These are phyloP conservation scores for Eudasyphora cyanicolor DNA, from an alignment of 2,888 invertebrate genomes.

Conservation along the genomic window DNA sequence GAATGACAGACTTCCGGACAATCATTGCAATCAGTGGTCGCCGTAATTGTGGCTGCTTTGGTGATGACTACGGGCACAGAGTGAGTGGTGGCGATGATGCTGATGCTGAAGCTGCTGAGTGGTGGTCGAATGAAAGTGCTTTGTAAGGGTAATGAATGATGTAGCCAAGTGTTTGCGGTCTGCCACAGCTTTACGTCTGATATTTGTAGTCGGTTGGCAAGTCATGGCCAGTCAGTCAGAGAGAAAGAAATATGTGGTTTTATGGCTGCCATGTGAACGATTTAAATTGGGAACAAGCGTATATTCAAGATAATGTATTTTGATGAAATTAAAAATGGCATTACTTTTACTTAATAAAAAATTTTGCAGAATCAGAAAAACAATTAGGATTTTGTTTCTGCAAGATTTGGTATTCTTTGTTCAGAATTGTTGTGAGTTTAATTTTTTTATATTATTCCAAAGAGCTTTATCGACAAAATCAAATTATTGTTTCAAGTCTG, in stretches of 20 bases:
- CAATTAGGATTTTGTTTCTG: too few relatives aligned
- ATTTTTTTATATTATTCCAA: too few relatives aligned
- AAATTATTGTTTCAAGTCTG: too few relatives aligned
- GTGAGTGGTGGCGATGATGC: too few relatives aligned
- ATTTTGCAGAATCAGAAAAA: too few relatives aligned
- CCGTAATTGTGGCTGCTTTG: not conserved
- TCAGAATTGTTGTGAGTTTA: too few relatives aligned
- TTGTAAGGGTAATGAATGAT: not conserved
- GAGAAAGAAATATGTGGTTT: not conserved
- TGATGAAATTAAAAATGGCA: too few relatives aligned
- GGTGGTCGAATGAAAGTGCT: not conserved
- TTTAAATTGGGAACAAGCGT: too few relatives aligned
- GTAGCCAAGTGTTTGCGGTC: not conserved
- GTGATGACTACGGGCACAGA: not conserved
- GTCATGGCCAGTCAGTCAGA: not conserved
- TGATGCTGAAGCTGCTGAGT: not conserved
- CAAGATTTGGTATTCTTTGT: too few relatives aligned
- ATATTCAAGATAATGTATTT: too few relatives aligned
- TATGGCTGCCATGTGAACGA: not conserved
- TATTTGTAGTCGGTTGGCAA: not conserved
- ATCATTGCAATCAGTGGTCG: constrained; percentile 14
- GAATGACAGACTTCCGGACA: not conserved
- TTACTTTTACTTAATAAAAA: too few relatives aligned
- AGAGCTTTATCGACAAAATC: too few relatives aligned
- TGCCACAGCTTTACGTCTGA: not conserved